Conservation (phyloP, 2,797 vertebrate species). For the Enteromius unitaeniatus region DNA sequence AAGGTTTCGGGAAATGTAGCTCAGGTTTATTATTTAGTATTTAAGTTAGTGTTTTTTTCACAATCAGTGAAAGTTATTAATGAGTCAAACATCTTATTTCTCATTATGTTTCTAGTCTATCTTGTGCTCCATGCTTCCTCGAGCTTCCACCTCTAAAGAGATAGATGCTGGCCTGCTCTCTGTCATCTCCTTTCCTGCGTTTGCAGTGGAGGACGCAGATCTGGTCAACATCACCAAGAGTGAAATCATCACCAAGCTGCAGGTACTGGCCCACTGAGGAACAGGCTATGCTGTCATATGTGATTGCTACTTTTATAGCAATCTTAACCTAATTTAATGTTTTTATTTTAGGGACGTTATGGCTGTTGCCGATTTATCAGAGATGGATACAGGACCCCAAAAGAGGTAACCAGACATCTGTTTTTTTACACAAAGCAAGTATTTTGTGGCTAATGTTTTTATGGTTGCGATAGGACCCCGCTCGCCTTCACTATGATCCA, state of each 20-base stretch:
- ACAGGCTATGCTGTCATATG: not conserved
- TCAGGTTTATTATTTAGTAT: not conserved
- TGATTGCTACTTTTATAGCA: not conserved
- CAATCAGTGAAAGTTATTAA: not conserved
- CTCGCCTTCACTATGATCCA: conserved; percentile 94
- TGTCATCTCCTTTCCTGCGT: conserved; percentile 96
- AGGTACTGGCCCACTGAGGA: conserved; percentile 75
- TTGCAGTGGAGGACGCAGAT: conserved; percentile 93
- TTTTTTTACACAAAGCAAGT: not conserved
- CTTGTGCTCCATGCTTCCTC: conserved; percentile 95
- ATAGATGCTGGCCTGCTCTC: conserved; percentile 97
- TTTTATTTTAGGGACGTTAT: conserved; percentile 91
- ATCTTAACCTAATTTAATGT: no score
- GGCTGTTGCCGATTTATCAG: conserved; percentile 97
- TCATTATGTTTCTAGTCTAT: conserved; percentile 85
- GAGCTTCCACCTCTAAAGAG: conserved; percentile 97
- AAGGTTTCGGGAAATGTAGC: not conserved
- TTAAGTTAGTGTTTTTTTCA: not conserved
- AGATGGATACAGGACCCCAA: conserved; percentile 95
- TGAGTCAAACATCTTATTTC: not conserved
- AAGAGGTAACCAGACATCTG: conserved; percentile 82
- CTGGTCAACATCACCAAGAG: conserved; percentile 93
- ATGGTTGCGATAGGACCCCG: conserved; percentile 84
- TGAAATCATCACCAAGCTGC: conserved; percentile 95
- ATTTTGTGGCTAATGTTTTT: not conserved